These are phyloP conservation scores for Mechanitis messenoides DNA, from an alignment of 2,888 invertebrate species.

Conservation along the genomic window DNA sequence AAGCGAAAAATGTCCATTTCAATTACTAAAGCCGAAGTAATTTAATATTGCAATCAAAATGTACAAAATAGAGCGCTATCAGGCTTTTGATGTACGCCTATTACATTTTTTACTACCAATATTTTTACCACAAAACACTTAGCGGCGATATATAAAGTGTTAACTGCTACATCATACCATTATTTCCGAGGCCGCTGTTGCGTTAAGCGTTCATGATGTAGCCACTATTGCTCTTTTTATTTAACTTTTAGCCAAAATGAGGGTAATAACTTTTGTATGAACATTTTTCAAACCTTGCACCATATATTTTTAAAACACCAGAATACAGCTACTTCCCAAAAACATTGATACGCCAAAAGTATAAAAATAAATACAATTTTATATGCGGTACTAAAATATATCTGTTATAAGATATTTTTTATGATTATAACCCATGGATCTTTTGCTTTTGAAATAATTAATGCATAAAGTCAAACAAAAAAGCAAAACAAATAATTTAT, in stretches of 20 bases:
- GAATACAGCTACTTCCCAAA: not conserved
- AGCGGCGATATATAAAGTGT: conserved; percentile 19
- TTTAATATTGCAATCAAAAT: conserved; percentile 6
- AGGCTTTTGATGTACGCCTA: conserved; percentile 11
- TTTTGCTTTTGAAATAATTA: too few species aligned
- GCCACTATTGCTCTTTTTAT: conserved; percentile 19
- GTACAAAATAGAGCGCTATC: conserved; percentile 9
- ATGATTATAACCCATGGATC: too few species aligned
- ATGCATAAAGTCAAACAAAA: too few species aligned
- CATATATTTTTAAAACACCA: not conserved
- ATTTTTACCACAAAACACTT: conserved; percentile 23
- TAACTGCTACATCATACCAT: conserved; percentile 23
- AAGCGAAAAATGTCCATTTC: not conserved
- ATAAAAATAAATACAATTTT: not conserved
- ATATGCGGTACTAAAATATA: too few species aligned
- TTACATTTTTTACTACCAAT: conserved; percentile 16
- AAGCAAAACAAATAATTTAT: too few species aligned
- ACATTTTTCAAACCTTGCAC: conserved; percentile 11
- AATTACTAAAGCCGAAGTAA: not conserved
- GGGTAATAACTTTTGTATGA: conserved; percentile 15
- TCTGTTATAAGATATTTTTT: too few species aligned
- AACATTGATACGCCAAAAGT: not conserved
- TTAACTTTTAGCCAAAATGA: conserved; percentile 17
- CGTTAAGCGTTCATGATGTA: conserved; percentile 19
- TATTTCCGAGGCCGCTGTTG: conserved; percentile 18